Base-by-base conservation (phyloP, 2,797 vertebrate species). In the Paguma larvata region DNA sequence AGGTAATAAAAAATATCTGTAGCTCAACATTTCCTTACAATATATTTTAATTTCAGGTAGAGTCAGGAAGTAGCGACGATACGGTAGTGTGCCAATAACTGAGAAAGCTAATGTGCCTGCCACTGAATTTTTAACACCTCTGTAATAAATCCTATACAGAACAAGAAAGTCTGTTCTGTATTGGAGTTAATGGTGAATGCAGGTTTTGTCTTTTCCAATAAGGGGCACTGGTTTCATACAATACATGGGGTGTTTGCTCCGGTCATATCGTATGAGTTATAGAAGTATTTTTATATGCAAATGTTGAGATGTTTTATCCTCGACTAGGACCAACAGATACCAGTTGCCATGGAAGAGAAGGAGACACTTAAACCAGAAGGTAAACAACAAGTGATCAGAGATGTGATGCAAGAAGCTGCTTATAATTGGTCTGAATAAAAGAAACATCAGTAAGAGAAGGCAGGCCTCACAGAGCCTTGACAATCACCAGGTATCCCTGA, bases 11-110 rank as follows among this genome's bases (percentile, higher is more conserved):
- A 97, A 75, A 32, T 9, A 75, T 16, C 53, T 80, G 8, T 46
- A 68, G 62, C 53, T 79, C 18, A 34, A 59, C 14, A 63, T 41
- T 72, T 82, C 23, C 83, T 96, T 83, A 44, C 4, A 70, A 63
- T 2, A 7, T 78, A 78, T 38, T 95, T 91, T 78, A 82, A 85
- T 53, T 73, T 93, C 78, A 96, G 44, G 72, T 21, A 89, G 46
- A 88, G 5, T 68, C 63, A n/a, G 34, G 12, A 85, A 84, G 23
- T 56, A 83, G 59, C 18, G 15, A 77, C 86, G 79, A 91, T 65
- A n/a, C 63, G 51, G 51, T 34, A 62, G 16, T 59, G 27, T 85
- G 23, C 34, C 78, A 68, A 62, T 6, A 44, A 80, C 78, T 44
- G 18, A 73, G 23, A 84, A 80, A 85, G 27, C n/a, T 79, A 72